Percentiles rank a stretch among this genome's conserved stretches.
These are phyloP conservation scores for Myocastor coypus DNA, from an alignment of 2,113 vertebrate species.

Conservation along the genomic window DNA sequence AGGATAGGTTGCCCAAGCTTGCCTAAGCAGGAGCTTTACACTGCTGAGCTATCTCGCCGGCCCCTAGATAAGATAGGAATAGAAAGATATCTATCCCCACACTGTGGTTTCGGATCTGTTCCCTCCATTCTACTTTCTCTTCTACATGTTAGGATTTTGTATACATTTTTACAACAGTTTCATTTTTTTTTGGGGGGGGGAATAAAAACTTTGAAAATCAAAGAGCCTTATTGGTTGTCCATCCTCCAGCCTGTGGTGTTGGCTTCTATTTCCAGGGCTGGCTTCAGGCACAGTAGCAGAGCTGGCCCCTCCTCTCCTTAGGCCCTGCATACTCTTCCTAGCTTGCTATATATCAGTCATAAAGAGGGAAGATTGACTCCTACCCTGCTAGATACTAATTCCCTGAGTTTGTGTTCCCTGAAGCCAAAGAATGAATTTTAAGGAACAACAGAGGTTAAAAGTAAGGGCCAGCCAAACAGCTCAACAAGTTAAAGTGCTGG, in stretches of 20 bases:
- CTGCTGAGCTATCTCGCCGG: too few relatives aligned
- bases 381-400: not conserved
- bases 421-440: not conserved
- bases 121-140: not conserved
- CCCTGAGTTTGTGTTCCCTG: not conserved
- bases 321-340: not conserved
- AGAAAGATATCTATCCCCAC: not conserved
- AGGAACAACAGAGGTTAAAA: not conserved
- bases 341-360: not conserved
- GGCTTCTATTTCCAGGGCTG: not conserved
- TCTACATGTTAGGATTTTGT: not conserved
- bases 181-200: not conserved
- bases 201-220: constrained; percentile 4
- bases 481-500: too few relatives aligned
- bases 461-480: not conserved
- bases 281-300: not conserved
- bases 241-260: not conserved
- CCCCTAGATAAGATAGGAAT: too few relatives aligned
- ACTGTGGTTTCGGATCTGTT: not conserved
- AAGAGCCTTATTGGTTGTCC: not conserved
- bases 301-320: not conserved
- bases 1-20: too few relatives aligned
- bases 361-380: not conserved
- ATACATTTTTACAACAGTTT: not conserved
- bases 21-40: too few relatives aligned